These are phyloP conservation scores for Formicarius rufipectus DNA, from an alignment of 2,113 vertebrate species.

Conservation along the genomic window DNA sequence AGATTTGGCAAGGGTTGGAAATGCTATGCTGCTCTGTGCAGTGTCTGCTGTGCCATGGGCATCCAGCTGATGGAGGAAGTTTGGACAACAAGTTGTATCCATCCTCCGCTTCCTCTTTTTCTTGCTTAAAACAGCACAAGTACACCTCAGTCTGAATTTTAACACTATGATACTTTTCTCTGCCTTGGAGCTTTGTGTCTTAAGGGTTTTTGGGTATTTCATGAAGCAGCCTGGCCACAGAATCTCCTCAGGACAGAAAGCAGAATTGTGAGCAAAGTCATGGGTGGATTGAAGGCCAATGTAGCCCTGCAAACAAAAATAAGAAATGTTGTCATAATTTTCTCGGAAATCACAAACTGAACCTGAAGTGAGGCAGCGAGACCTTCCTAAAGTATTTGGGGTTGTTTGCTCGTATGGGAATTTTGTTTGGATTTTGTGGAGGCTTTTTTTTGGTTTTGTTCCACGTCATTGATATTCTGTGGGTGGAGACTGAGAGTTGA, in stretches of 20 bases:
- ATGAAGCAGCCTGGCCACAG: neutral
- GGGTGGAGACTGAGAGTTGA: neutral
- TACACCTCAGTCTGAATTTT: neutral
- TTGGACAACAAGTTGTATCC: neutral
- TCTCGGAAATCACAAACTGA: neutral
- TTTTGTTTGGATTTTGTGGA: neutral
- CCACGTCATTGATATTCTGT: neutral
- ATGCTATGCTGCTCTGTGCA: neutral
- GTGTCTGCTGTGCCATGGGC: fast-evolving
- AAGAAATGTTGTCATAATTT: neutral
- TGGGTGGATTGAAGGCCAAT: neutral
- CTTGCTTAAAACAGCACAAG: neutral
- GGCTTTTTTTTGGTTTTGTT: neutral
- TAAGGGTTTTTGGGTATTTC: neutral
- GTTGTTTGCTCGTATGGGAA: neutral
- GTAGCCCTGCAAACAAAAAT: fast-evolving
- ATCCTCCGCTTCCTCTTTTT: neutral
- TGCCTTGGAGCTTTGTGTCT: neutral
- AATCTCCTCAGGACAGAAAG: neutral
- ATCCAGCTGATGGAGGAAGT: neutral
- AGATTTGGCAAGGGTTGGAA: neutral
- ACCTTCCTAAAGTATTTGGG: neutral
- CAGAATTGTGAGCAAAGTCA: neutral
- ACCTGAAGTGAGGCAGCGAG: neutral
- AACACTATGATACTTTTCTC: neutral